Conservation (phyloP, 1,140 invertebrate species). For the Phocides pigmalion region DNA sequence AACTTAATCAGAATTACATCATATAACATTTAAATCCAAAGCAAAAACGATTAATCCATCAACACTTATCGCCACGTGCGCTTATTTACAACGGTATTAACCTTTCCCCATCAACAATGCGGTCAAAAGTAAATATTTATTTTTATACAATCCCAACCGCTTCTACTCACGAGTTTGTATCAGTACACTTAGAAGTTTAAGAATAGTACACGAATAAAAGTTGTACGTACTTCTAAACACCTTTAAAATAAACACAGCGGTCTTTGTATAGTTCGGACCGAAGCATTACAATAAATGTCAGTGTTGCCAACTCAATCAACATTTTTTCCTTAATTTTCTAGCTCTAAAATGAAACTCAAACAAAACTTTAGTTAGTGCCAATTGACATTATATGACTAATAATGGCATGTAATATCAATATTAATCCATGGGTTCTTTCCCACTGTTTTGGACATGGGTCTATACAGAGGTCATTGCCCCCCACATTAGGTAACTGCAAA, state of each 20-base stretch:
- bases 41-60: conserved; percentile 51
- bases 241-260: conserved; percentile 59
- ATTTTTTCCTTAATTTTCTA: background rate
- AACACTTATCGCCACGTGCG: conserved; percentile 42
- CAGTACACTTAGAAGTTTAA: conserved; percentile 42
- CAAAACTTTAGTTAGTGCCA: too few species aligned
- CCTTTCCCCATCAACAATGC: conserved; percentile 69
- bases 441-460: too few species aligned
- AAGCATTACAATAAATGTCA: conserved; percentile 77
- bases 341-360: too few species aligned
- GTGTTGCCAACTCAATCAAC: background rate
- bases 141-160: conserved; percentile 58
- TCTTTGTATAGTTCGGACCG: conserved; percentile 66
- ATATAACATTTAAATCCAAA: background rate
- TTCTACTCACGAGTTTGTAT: conserved; percentile 4
- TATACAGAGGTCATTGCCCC: too few species aligned
- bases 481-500: too few species aligned
- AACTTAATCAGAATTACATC: too few species aligned
- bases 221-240: conserved; percentile 36
- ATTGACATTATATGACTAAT: too few species aligned
- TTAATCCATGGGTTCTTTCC: too few species aligned
- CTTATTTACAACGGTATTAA: conserved; percentile 69
- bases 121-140: conserved; percentile 72
- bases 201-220: conserved; percentile 57
- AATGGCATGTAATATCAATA: too few species aligned